Evolutionary conservation across 2,113 vertebrate species (phyloP).

Genomic region (Seriola rivoliana): DNA sequence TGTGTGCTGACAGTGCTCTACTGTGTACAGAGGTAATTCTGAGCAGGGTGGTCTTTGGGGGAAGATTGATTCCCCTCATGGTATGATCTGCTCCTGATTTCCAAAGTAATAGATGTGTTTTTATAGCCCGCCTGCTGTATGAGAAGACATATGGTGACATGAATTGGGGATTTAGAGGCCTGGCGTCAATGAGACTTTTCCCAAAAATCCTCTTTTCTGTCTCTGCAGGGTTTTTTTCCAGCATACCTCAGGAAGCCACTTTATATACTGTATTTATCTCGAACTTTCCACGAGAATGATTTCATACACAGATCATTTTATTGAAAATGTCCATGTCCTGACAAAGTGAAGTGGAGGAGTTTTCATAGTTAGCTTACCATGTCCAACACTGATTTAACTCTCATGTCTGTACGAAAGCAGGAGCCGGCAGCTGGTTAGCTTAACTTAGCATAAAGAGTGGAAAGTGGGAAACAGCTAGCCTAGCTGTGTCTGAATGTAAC

Average conservation of each 20-base stretch:
- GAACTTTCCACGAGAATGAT: not conserved
- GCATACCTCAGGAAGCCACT: conserved; percentile 16
- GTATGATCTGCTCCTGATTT: conserved; percentile 53
- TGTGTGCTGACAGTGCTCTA: conserved; percentile 41
- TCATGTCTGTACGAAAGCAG: too few species aligned
- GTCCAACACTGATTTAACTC: not conserved
- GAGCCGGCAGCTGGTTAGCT: too few species aligned
- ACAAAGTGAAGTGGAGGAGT: too few species aligned
- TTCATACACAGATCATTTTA: conserved; percentile 15
- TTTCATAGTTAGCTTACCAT: not conserved
- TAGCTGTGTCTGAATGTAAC: too few species aligned
- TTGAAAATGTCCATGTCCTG: conserved; percentile 1
- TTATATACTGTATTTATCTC: conserved; percentile 13
- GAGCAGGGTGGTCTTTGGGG: conserved; percentile 49
- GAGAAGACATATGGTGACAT: conserved; percentile 62
- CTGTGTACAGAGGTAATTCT: conserved; percentile 38
- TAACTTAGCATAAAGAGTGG: too few species aligned
- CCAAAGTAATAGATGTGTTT: conserved; percentile 65
- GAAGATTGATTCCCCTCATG: conserved; percentile 60
- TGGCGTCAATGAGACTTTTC: conserved; percentile 39
- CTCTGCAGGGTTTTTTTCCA: not conserved
- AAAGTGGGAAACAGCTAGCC: too few species aligned
- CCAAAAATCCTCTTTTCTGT: conserved; percentile 20
- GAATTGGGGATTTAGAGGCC: conserved; percentile 47
- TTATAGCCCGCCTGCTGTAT: conserved; percentile 43